phyloP scores from a whole-genome alignment of 2,797 vertebrate species.

The Alexandromys oeconomus region DNA sequence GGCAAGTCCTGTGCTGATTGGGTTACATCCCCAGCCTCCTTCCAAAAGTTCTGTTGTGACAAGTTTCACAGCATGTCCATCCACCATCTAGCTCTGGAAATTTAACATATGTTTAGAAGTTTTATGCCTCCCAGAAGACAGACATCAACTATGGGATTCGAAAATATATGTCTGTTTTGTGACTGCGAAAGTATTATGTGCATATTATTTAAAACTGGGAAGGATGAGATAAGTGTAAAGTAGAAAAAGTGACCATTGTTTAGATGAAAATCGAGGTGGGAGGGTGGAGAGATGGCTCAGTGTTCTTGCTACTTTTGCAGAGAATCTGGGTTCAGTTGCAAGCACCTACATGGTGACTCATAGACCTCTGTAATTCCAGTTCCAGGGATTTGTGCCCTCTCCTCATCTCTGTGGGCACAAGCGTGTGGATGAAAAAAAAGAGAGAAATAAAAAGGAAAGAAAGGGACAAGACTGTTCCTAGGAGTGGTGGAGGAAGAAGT shows the following conservation, averaged over 20 bases:
- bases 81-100: not conserved
- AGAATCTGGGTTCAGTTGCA: not conserved
- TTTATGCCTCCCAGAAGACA: slow-evolving; percentile 33
- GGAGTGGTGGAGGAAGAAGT: not conserved
- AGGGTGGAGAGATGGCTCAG: not conserved
- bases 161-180: not conserved
- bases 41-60: not conserved
- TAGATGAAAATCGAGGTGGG: not conserved
- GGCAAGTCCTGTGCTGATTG: not conserved
- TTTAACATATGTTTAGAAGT: not conserved
- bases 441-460: not conserved
- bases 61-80: not conserved
- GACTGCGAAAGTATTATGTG: not conserved
- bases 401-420: not conserved
- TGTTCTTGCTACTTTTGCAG: not conserved
- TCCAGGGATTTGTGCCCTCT: not conserved
- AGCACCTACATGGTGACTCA: not conserved
- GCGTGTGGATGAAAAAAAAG: not conserved
- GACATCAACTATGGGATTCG: not conserved
- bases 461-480: not conserved
- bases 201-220: slow-evolving; percentile 6
- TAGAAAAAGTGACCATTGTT: slow-evolving; percentile 4
- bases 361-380: not conserved
- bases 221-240: not conserved
- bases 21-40: not conserved